Evolutionary conservation across 2,888 invertebrate species (phyloP).

Genomic region (Metellina segmentata): DNA sequence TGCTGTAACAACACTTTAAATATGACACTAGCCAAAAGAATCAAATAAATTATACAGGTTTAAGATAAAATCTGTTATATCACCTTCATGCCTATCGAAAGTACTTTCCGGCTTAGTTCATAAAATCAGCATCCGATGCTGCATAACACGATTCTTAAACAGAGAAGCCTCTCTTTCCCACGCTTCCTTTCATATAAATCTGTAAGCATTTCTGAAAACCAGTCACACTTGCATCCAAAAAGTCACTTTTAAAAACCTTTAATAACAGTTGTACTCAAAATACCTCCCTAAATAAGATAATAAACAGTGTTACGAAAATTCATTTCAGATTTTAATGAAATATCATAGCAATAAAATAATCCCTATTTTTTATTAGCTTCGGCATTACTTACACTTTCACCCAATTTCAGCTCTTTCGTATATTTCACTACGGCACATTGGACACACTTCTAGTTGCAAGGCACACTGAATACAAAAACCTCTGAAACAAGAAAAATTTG

Average conservation of each 20-base stretch:
- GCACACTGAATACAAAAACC: constrained; percentile 92
- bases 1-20: no score
- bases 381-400: constrained; percentile 34
- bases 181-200: constrained; percentile 20
- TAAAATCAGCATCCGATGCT: no score
- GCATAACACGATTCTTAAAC: no score
- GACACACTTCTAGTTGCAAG: constrained; percentile 89
- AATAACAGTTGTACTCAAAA: neutral
- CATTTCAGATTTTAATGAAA: no score
- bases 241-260: neutral
- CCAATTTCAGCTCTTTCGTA: constrained; percentile 78
- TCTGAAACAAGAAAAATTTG: constrained; percentile 81
- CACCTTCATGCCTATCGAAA: no score
- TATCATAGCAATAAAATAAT: no score
- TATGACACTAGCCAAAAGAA: no score
- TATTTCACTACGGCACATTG: constrained; percentile 90
- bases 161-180: no score
- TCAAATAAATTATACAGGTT: no score
- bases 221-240: constrained; percentile 2
- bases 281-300: neutral
- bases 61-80: no score
- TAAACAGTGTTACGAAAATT: neutral
- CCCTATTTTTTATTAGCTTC: no score
- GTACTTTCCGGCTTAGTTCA: no score
- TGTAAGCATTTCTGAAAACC: constrained; percentile 26